Evolutionary conservation across 2,113 vertebrate species (phyloP).

Genomic region (Rhineura floridana): DNA sequence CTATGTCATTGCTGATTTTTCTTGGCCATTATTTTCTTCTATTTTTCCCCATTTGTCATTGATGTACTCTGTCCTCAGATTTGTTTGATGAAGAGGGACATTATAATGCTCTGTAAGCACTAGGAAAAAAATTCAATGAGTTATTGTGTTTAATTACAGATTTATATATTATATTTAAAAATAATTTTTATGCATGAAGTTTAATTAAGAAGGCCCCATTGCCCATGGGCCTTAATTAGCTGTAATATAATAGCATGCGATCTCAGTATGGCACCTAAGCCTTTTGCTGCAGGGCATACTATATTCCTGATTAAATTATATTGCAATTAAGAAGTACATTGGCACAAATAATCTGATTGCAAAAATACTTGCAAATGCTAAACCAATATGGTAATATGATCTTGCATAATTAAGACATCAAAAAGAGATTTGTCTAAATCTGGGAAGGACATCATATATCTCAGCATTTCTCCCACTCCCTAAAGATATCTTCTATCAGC

Average conservation of each 20-base stretch:
- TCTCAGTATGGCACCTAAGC: conserved; percentile 33
- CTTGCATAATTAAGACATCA: conserved; percentile 13
- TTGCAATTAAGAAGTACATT: conserved; percentile 37
- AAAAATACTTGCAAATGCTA: conserved; percentile 38
- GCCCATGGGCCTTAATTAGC: conserved; percentile 47
- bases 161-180: conserved; percentile 35
- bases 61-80: conserved; percentile 2
- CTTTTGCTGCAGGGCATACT: conserved; percentile 37
- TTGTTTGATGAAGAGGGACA: fast-evolving
- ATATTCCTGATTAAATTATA: conserved; percentile 27
- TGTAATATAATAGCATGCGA: conserved; percentile 45
- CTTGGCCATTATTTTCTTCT: background rate
- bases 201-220: conserved; percentile 42
- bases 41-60: background rate
- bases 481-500: background rate
- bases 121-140: conserved; percentile 5
- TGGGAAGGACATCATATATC: background rate
- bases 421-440: background rate
- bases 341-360: conserved; percentile 55
- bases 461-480: background rate
- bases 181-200: conserved; percentile 32
- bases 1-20: background rate
- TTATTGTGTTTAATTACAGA: background rate
- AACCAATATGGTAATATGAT: conserved; percentile 39
- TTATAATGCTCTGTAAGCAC: conserved; percentile 26